Conservation (phyloP, 2,888 invertebrate species). For the Chrysolina haemoptera region DNA sequence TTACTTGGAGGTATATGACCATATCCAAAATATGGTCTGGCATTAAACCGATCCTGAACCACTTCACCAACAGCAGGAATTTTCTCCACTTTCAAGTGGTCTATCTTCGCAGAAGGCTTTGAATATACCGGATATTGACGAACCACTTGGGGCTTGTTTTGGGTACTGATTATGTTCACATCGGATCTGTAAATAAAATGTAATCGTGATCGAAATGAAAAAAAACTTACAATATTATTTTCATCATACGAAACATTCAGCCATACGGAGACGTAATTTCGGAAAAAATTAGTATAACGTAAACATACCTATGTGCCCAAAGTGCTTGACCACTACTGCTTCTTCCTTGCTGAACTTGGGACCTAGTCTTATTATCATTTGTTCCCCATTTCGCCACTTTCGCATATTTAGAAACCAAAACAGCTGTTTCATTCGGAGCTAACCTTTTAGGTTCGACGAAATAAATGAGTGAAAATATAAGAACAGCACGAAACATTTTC, state of each 20-base stretch:
- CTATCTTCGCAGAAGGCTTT: slow-evolving; percentile 43
- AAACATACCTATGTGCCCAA: slow-evolving; percentile 64
- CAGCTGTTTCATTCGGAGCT: slow-evolving; percentile 52
- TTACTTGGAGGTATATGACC: slow-evolving; percentile 39
- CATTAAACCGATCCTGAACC: slow-evolving; percentile 66
- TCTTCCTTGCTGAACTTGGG: slow-evolving; percentile 52
- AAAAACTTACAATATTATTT: background rate
- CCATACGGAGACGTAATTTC: background rate
- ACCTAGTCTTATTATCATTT: slow-evolving; percentile 39
- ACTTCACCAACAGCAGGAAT: slow-evolving; percentile 66
- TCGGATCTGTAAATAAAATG: slow-evolving; percentile 57
- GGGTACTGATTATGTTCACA: slow-evolving; percentile 58
- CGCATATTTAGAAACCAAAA: slow-evolving; percentile 64
- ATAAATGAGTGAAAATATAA: slow-evolving; percentile 39
- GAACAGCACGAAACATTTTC: slow-evolving; percentile 33
- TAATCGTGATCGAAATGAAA: slow-evolving; percentile 15
- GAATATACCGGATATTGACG: slow-evolving; percentile 57
- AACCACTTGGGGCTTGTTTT: slow-evolving; percentile 56
- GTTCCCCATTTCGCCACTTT: slow-evolving; percentile 66
- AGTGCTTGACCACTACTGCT: slow-evolving; percentile 60
- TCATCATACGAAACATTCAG: no score
- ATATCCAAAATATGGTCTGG: slow-evolving; percentile 66
- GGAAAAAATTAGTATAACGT: background rate
- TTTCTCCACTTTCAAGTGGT: slow-evolving; percentile 46
- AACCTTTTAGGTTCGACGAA: slow-evolving; percentile 51